A percentile compares a stretch with the other conserved stretches of the same genome.
Conservation (phyloP, 2,888 invertebrate genomes). For the Eristalis pertinax region DNA sequence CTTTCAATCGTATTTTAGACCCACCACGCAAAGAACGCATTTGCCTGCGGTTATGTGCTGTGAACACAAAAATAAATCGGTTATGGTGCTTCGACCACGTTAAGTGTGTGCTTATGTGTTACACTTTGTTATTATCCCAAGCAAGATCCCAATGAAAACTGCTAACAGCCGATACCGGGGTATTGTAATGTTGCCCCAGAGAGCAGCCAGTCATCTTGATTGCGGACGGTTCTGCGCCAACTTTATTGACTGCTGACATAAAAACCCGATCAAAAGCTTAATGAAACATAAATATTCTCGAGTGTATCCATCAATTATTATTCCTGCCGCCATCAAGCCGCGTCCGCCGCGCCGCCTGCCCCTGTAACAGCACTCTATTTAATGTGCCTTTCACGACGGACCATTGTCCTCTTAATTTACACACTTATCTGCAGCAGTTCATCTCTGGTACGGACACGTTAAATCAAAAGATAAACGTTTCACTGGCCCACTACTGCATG, state of each 20-base stretch:
- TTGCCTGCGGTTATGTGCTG: not conserved
- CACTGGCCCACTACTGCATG: conserved; percentile 13
- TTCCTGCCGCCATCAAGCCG: too few relatives aligned
- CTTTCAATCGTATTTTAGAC: too few relatives aligned
- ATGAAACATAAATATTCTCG: not conserved
- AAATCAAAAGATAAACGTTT: conserved; percentile 59
- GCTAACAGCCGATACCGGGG: not conserved
- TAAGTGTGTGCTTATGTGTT: not conserved
- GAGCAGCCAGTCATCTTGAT: not conserved
- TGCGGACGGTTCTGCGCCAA: not conserved
- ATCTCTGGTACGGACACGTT: conserved; percentile 42
- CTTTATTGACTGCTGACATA: not conserved
- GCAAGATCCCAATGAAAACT: too few relatives aligned
- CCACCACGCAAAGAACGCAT: not conserved
- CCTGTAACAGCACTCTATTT: not conserved
- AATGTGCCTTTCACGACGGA: conserved; percentile 16
- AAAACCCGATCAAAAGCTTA: not conserved
- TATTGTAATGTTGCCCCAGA: not conserved
- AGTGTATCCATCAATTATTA: not conserved
- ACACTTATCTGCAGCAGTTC: conserved; percentile 38
- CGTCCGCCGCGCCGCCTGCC: not conserved
- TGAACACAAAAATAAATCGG: not conserved
- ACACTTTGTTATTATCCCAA: not conserved
- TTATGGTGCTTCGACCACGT: not conserved
- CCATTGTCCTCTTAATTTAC: conserved; percentile 21